A percentile compares a stretch with the other conserved stretches of the same genome.
Conservation (phyloP, 64 coral and sea anemone genomes). For the Trachythela sp. region DNA sequence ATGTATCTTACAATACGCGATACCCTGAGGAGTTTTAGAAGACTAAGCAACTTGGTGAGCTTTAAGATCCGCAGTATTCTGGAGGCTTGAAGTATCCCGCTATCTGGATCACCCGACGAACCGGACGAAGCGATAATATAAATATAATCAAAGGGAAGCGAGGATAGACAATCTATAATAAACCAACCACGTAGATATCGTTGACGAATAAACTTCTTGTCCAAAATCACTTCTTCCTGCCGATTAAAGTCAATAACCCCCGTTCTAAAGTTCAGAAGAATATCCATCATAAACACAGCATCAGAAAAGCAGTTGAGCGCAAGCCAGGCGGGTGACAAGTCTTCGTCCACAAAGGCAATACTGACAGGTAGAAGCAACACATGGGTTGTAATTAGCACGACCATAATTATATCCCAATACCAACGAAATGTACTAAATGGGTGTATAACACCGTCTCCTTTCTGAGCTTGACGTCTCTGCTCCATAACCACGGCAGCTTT, state of each 20-base stretch:
- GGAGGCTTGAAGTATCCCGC: slow-evolving; percentile 70
- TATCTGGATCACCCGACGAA: slow-evolving; percentile 42
- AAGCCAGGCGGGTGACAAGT: slow-evolving; percentile 80
- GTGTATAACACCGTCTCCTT: slow-evolving; percentile 77
- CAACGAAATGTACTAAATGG: slow-evolving; percentile 97
- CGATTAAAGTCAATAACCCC: slow-evolving; percentile 87
- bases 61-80: slow-evolving; percentile 90
- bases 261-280: slow-evolving; percentile 83
- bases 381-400: slow-evolving; percentile 78
- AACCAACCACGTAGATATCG: slow-evolving; percentile 88
- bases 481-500: slow-evolving; percentile 89
- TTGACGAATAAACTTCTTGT: slow-evolving; percentile 54
- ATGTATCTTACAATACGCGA: slow-evolving; percentile 92
- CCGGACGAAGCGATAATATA: slow-evolving; percentile 82
- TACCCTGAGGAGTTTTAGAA: slow-evolving; percentile 77
- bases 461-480: slow-evolving; percentile 64
- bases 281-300: slow-evolving; percentile 68
- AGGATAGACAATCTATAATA: slow-evolving; percentile 70
- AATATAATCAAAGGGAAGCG: slow-evolving; percentile 92
- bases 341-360: slow-evolving; percentile 81
- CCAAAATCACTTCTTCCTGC: slow-evolving; percentile 88
- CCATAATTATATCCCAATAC: slow-evolving; percentile 99
- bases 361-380: slow-evolving; percentile 88
- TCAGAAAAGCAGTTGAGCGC: slow-evolving; percentile 86
- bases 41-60: slow-evolving; percentile 82